These are phyloP conservation scores for Hiodon tergisus DNA, from an alignment of 2,113 vertebrate genomes.

Conservation along the genomic window DNA sequence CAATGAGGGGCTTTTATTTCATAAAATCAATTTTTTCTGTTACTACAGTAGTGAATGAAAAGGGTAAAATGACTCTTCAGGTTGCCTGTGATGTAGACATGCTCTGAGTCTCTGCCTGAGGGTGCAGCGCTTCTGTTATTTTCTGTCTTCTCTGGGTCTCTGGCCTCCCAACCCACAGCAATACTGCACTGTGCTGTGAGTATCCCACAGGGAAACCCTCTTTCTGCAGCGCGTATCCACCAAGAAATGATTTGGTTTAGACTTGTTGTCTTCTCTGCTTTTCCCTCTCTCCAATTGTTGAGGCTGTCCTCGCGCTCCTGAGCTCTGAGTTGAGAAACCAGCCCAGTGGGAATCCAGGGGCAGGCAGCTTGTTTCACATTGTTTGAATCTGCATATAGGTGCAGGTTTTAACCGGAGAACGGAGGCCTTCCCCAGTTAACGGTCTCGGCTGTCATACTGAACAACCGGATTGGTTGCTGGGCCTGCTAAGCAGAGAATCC, in stretches of 20 bases:
- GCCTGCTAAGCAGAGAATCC: background rate
- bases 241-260: slow-evolving; percentile 36
- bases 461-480: background rate
- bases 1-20: no score
- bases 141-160: background rate
- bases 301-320: background rate
- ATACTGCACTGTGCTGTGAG: slow-evolving; percentile 9
- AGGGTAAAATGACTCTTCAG: background rate
- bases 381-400: background rate
- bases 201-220: slow-evolving; percentile 26
- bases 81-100: background rate
- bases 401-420: background rate
- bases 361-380: background rate
- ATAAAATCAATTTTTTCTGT: background rate
- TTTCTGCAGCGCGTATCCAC: slow-evolving; percentile 29
- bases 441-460: background rate
- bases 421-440: slow-evolving; percentile 4
- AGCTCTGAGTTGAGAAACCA: background rate
- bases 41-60: background rate
- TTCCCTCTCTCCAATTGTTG: background rate
- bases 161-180: background rate
- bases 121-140: background rate
- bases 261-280: slow-evolving; percentile 6
- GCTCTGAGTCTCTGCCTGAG: background rate
- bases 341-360: background rate